A percentile compares a stretch with the other conserved stretches of the same genome.
Evolutionary conservation across 2,888 invertebrate species (phyloP).

Genomic region (Rhamnusium bicolor): DNA sequence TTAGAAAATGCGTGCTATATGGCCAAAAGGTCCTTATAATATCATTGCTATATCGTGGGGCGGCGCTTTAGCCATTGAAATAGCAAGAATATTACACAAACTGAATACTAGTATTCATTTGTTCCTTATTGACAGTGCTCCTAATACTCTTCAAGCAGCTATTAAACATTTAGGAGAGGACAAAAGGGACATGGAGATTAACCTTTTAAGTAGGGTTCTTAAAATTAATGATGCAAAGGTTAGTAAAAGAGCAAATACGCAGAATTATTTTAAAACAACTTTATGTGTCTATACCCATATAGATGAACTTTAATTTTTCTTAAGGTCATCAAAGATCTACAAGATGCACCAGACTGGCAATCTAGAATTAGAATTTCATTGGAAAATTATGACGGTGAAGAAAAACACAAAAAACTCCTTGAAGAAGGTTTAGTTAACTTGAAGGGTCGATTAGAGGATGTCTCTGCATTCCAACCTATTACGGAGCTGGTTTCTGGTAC

Average conservation of each 20-base stretch:
- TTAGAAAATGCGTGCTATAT: constrained; percentile 77
- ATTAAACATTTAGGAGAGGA: constrained; percentile 71
- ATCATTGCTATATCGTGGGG: constrained; percentile 94
- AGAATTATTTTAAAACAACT: neutral
- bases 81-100: constrained; percentile 81
- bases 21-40: constrained; percentile 79
- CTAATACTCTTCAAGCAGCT: constrained; percentile 78
- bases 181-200: constrained; percentile 70
- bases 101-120: constrained; percentile 75
- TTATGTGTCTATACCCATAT: too few species aligned
- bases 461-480: constrained; percentile 56
- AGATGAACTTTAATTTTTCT: neutral
- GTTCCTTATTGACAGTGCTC: constrained; percentile 88
- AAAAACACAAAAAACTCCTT: constrained; percentile 54
- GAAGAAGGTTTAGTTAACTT: constrained; percentile 57
- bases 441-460: constrained; percentile 58
- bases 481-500: constrained; percentile 60
- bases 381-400: constrained; percentile 51
- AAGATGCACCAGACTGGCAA: constrained; percentile 57
- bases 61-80: constrained; percentile 84
- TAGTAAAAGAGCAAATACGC: constrained; percentile 40
- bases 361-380: constrained; percentile 58
- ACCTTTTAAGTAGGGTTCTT: constrained; percentile 74
- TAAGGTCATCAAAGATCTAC: constrained; percentile 60
- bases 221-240: constrained; percentile 70